Percentiles rank a stretch among this genome's conserved stretches.
These are phyloP conservation scores for Saturnia pavonia DNA, from an alignment of 2,888 invertebrate species.

Conservation along the genomic window DNA sequence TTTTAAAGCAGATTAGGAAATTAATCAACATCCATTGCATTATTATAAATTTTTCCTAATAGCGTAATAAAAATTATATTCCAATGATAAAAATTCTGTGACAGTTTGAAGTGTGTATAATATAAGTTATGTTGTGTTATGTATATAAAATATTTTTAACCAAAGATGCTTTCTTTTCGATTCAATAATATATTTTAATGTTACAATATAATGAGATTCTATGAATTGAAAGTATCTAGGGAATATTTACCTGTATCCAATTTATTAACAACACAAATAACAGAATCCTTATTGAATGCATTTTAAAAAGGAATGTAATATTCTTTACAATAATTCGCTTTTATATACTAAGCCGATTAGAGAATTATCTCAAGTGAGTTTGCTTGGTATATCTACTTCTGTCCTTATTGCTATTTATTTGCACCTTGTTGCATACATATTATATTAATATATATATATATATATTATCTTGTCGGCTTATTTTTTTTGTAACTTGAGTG, in stretches of 20 bases:
- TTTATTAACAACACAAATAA: conserved; percentile 9
- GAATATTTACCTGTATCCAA: conserved; percentile 14
- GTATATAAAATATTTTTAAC: background rate
- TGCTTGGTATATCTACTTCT: conserved; percentile 14
- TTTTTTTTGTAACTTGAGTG: too few relatives aligned
- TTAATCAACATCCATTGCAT: background rate
- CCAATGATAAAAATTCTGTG: background rate
- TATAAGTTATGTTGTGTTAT: too few relatives aligned
- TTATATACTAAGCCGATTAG: conserved; percentile 15
- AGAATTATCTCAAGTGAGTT: conserved; percentile 21
- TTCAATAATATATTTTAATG: background rate
- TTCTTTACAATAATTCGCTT: conserved; percentile 9
- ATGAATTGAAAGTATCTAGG: background rate
- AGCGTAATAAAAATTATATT: background rate
- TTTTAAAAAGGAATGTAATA: conserved; percentile 10
- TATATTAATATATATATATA: background rate
- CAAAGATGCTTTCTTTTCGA: background rate
- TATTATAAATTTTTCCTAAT: background rate
- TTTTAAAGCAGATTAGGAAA: background rate
- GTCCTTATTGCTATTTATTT: background rate
- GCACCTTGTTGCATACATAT: background rate
- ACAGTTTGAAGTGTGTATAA: background rate
- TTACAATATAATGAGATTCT: background rate
- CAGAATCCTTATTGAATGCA: conserved; percentile 15
- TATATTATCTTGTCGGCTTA: background rate